Percentiles rank a stretch among this genome's conserved stretches.
phyloP scores from a whole-genome alignment of 2,113 vertebrate genomes.

The Anoura caudifer region DNA sequence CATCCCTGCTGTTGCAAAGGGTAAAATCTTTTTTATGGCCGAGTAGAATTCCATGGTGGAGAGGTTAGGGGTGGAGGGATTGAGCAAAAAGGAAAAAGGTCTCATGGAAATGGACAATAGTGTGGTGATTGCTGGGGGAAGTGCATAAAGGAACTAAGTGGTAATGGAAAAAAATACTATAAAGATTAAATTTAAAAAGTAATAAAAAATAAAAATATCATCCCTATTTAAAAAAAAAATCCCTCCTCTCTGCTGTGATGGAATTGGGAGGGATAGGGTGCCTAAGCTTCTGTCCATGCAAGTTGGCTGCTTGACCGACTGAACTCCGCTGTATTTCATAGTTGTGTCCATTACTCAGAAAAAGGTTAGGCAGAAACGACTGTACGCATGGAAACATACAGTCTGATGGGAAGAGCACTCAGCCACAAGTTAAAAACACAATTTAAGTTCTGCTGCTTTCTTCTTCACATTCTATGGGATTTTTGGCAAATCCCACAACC shows the following conservation, averaged over 20 bases:
- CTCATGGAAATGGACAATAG: too few relatives aligned
- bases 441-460: not conserved
- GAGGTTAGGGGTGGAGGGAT: too few relatives aligned
- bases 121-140: too few relatives aligned
- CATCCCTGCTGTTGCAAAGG: too few relatives aligned
- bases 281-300: not conserved
- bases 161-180: too few relatives aligned
- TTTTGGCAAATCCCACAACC: not conserved
- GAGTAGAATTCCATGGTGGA: too few relatives aligned
- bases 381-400: not conserved
- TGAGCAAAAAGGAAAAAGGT: too few relatives aligned
- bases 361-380: not conserved
- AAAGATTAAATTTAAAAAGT: too few relatives aligned
- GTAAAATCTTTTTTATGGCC: too few relatives aligned
- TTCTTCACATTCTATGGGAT: not conserved
- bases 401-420: not conserved
- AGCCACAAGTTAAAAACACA: not conserved
- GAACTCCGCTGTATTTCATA: not conserved
- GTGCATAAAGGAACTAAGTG: too few relatives aligned
- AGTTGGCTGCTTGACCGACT: not conserved
- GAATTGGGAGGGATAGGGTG: not conserved
- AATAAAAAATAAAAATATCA: too few relatives aligned
- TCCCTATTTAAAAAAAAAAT: not conserved
- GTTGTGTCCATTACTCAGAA: not conserved
- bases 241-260: not conserved